Base-by-base conservation (phyloP, 2,888 invertebrate genomes). In the Ceratothoa steindachneri region DNA sequence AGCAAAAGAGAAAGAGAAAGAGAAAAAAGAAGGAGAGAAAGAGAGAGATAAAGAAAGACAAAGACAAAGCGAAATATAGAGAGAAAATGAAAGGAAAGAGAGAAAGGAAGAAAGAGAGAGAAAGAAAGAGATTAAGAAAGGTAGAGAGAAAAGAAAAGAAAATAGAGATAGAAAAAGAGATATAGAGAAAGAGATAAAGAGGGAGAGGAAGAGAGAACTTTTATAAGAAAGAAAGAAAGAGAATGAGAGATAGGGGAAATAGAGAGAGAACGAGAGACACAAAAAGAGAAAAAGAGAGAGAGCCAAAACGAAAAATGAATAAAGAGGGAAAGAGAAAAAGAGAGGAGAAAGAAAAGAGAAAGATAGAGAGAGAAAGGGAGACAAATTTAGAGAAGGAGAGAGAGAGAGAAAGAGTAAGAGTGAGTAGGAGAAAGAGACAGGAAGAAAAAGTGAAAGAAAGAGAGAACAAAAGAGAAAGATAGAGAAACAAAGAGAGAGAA, bases 181-280 rank as follows among this genome's bases (percentile, higher is more conserved):
- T 7, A 15, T 0, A 52, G 22, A n/a, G 0, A 0, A 31, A 72
- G 30, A 31, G n/a, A 0, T 9, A 0, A 1, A 19, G 52, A 22
- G 12, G 5, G 28, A 9, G 5, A 52, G 52, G 24, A 19, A 67
- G 72, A 30, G 29, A n/a, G 30, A 15, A 12, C 2, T 28, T 9
- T 24, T n/a, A 24, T n/a, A 5, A 51, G 51, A 28, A 22, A 24
- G 19, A 3, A 71, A 5, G 22, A 67, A 22, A 2, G 22, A 30
- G 64, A 31, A 15, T 29, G 69, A 60, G n/a, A 19, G 55, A n/a
- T 3, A 24, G 60, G 24, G 19, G 15, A 28, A 19, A 71, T n/a
- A 30, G 60, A 71, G 60, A 60, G 64, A 15, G 15, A 29, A n/a
- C 9, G 65, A 52, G 69, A 71, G 71, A 29, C 22, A 64, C 4